Conservation (phyloP, 2,113 vertebrate species). For the Elaphurus davidianus region DNA sequence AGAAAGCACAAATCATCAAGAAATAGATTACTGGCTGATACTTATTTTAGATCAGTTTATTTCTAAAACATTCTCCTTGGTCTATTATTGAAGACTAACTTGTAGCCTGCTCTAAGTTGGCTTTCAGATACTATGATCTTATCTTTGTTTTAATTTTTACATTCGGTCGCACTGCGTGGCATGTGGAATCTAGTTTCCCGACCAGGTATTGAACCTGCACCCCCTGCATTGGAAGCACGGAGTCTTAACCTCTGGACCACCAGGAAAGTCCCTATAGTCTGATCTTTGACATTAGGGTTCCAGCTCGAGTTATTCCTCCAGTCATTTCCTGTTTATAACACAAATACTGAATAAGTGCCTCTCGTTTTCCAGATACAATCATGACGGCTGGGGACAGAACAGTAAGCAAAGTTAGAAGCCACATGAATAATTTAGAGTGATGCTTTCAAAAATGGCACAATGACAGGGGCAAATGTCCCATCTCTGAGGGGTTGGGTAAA, state of each 20-base stretch:
- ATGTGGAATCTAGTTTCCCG: background rate
- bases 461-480: background rate
- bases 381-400: background rate
- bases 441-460: background rate
- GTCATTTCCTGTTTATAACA: background rate
- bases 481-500: background rate
- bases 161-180: fast-evolving
- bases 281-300: background rate
- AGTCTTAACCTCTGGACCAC: background rate
- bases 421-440: background rate
- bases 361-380: background rate
- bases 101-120: background rate
- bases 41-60: background rate
- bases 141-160: background rate
- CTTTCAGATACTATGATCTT: background rate
- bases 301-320: background rate
- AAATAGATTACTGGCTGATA: background rate
- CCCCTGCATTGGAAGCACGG: background rate
- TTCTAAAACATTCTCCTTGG: background rate
- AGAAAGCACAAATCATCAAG: background rate
- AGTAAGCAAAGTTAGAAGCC: background rate
- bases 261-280: background rate
- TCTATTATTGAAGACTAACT: background rate
- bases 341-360: background rate
- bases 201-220: background rate